Conservation (phyloP, 1,140 invertebrate species). For the Drosophila arizonae region DNA sequence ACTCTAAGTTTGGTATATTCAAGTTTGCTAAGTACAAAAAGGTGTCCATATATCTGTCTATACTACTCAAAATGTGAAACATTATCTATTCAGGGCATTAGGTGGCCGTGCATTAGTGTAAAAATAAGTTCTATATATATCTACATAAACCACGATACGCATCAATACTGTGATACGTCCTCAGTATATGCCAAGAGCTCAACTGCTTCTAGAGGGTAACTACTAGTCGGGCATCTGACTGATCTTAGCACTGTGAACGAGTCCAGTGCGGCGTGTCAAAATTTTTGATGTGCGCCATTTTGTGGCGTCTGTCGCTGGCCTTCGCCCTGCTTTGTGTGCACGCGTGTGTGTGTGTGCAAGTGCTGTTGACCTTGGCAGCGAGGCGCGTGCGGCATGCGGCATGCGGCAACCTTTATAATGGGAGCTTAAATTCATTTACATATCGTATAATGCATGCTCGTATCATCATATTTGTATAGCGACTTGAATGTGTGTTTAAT, state of each 20-base stretch:
- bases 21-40: too few relatives aligned
- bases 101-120: too few relatives aligned
- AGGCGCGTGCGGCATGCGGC: slow-evolving; percentile 34
- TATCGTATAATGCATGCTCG: slow-evolving; percentile 50
- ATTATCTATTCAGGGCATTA: too few relatives aligned
- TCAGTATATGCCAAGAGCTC: too few relatives aligned
- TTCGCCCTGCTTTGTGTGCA: neutral
- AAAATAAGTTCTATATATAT: too few relatives aligned
- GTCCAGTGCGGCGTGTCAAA: neutral
- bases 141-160: too few relatives aligned
- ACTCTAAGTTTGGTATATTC: too few relatives aligned
- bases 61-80: too few relatives aligned
- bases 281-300: slow-evolving; percentile 5
- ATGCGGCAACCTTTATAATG: slow-evolving; percentile 48
- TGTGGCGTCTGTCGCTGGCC: neutral
- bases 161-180: too few relatives aligned
- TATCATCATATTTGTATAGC: slow-evolving; percentile 50
- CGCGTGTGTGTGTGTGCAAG: neutral
- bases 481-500: slow-evolving; percentile 56
- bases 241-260: too few relatives aligned
- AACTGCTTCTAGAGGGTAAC: neutral
- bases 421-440: slow-evolving; percentile 55
- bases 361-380: slow-evolving; percentile 33
- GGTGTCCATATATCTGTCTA: too few relatives aligned
- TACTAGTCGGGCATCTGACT: neutral